A percentile compares a stretch with the other conserved stretches of the same genome.
These are phyloP conservation scores for Phania funesta DNA, from an alignment of 2,888 invertebrate genomes.

Conservation along the genomic window DNA sequence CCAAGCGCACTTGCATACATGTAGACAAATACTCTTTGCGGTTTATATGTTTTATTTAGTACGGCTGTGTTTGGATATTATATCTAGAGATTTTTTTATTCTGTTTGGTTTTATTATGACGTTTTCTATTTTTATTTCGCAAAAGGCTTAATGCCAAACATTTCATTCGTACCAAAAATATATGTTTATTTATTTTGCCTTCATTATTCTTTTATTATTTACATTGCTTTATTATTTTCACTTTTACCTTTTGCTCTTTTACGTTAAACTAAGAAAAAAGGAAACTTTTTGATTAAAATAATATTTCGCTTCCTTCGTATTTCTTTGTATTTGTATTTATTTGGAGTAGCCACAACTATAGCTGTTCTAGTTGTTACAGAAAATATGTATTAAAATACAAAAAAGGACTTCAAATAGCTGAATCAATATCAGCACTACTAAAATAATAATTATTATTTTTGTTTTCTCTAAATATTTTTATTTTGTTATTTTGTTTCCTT, in stretches of 20 bases:
- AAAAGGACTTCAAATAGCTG: too few relatives aligned
- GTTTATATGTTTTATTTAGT: neutral
- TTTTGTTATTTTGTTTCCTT: too few relatives aligned
- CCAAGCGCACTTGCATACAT: neutral
- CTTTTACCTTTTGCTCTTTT: neutral
- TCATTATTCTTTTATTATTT: neutral
- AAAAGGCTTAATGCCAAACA: slow-evolving; percentile 1
- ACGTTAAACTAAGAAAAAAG: neutral
- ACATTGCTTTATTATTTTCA: slow-evolving; percentile 4
- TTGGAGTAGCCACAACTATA: too few relatives aligned
- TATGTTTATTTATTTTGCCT: neutral
- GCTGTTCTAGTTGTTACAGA: neutral
- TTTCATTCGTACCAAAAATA: neutral
- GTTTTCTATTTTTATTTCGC: neutral
- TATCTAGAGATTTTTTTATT: neutral
- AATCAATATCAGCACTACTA: too few relatives aligned
- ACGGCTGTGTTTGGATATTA: neutral
- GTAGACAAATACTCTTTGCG: neutral
- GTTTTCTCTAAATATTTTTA: too few relatives aligned
- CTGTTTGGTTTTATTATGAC: neutral
- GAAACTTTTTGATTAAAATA: neutral
- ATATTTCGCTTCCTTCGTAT: neutral
- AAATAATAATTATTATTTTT: too few relatives aligned
- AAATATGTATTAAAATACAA: neutral
- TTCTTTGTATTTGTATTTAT: neutral